Conservation (phyloP, 92 coral and sea anemone species). For the Virgularia gustaviana region DNA sequence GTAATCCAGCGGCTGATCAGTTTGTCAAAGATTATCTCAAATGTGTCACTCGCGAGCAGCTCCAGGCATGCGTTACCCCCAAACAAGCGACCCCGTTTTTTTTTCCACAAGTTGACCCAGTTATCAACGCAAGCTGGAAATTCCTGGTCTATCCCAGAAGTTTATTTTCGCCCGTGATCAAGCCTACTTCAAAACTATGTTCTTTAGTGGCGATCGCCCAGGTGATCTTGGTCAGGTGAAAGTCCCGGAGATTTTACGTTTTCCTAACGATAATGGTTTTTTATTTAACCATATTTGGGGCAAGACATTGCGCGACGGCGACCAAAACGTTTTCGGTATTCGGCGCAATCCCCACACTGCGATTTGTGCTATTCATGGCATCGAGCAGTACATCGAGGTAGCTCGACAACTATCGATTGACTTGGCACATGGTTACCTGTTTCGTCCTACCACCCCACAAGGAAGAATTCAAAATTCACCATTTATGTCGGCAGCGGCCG, state of each 20-base stretch:
- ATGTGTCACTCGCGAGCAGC: background rate
- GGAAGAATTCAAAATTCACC: slow-evolving; percentile 10
- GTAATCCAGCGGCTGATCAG: slow-evolving; percentile 21
- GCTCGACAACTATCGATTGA: slow-evolving; percentile 4
- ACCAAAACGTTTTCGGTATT: slow-evolving; percentile 41
- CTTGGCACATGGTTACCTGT: slow-evolving; percentile 8
- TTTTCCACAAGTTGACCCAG: slow-evolving; percentile 16
- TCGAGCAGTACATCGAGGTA: slow-evolving; percentile 18
- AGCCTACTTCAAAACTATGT: slow-evolving; percentile 25
- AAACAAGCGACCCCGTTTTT: slow-evolving; percentile 32
- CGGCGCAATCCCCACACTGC: slow-evolving; percentile 25
- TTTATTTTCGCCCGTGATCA: slow-evolving; percentile 29
- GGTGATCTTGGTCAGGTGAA: slow-evolving; percentile 33
- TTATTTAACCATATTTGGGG: slow-evolving; percentile 18
- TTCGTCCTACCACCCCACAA: slow-evolving; percentile 25
- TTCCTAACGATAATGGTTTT: slow-evolving; percentile 33
- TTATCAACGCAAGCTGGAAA: slow-evolving; percentile 5
- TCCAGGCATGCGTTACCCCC: background rate
- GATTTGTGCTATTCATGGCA: slow-evolving; percentile 18
- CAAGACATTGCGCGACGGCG: slow-evolving; percentile 28
- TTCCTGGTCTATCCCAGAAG: background rate
- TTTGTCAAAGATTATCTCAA: slow-evolving; percentile 9
- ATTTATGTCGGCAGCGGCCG: slow-evolving; percentile 15
- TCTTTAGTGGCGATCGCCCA: slow-evolving; percentile 41
- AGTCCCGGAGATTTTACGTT: slow-evolving; percentile 14